Percentiles rank a stretch among this genome's conserved stretches.
These are phyloP conservation scores for Smutsia gigantea DNA, from an alignment of 2,797 vertebrate species.

Conservation along the genomic window DNA sequence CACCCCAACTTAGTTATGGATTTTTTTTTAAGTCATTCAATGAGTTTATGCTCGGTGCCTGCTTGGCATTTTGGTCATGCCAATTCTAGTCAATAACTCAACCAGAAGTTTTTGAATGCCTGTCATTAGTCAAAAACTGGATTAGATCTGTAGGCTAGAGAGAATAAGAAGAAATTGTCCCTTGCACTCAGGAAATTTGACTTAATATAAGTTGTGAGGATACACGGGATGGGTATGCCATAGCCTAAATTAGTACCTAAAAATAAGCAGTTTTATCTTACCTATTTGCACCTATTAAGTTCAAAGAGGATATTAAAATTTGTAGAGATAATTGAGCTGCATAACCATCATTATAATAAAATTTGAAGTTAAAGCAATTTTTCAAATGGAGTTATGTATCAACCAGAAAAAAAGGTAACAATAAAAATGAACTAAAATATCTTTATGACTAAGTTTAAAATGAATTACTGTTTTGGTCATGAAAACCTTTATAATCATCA, in stretches of 20 bases:
- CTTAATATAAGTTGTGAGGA: background rate
- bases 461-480: background rate
- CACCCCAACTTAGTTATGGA: background rate
- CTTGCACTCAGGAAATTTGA: background rate
- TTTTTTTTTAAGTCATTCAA: background rate
- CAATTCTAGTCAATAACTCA: constrained; percentile 15
- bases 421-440: constrained; percentile 22
- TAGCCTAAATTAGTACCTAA: background rate
- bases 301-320: background rate
- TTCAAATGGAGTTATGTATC: background rate
- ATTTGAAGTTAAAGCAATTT: constrained; percentile 21
- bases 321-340: background rate
- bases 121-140: background rate
- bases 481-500: background rate
- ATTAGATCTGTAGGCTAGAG: background rate
- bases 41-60: background rate
- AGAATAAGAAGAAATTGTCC: background rate
- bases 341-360: background rate
- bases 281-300: background rate
- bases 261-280: background rate
- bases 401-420: background rate
- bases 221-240: background rate
- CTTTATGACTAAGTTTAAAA: constrained; percentile 45
- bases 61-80: background rate
- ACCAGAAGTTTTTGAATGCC: background rate